These are phyloP conservation scores for Carcina quercana DNA, from an alignment of 2,888 invertebrate genomes.

Conservation along the genomic window DNA sequence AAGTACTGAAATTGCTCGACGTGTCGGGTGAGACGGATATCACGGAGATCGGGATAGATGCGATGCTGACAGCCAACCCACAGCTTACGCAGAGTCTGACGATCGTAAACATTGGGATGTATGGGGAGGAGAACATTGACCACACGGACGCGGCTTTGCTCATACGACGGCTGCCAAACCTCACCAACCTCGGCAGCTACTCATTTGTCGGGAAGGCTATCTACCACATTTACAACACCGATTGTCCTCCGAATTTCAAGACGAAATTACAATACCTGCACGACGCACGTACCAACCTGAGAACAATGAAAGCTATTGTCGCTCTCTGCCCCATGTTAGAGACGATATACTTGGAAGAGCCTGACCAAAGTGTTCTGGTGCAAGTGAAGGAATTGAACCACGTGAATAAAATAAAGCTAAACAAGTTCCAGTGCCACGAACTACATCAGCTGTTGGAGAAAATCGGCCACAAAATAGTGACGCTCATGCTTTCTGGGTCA, in stretches of 20 bases:
- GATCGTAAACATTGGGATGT: conserved; percentile 80
- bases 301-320: conserved; percentile 75
- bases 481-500: conserved; percentile 75
- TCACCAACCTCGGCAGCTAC: conserved; percentile 78
- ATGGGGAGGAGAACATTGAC: conserved; percentile 80
- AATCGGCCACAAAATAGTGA: conserved; percentile 68
- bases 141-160: conserved; percentile 78
- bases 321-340: conserved; percentile 77
- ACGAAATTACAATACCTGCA: conserved; percentile 80
- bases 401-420: conserved; percentile 75
- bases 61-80: conserved; percentile 69
- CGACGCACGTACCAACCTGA: conserved; percentile 76
- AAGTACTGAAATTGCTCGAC: conserved; percentile 75
- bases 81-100: conserved; percentile 70
- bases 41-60: conserved; percentile 77
- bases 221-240: conserved; percentile 68
- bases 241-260: conserved; percentile 67
- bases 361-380: conserved; percentile 69
- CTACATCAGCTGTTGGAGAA: conserved; percentile 72
- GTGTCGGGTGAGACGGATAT: conserved; percentile 82
- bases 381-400: conserved; percentile 61
- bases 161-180: conserved; percentile 76
- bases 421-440: conserved; percentile 77
- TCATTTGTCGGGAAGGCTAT: conserved; percentile 80
- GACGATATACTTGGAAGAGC: conserved; percentile 78